Base-by-base conservation (phyloP, 2,113 vertebrate species). In the Marcusenius ussheri region DNA sequence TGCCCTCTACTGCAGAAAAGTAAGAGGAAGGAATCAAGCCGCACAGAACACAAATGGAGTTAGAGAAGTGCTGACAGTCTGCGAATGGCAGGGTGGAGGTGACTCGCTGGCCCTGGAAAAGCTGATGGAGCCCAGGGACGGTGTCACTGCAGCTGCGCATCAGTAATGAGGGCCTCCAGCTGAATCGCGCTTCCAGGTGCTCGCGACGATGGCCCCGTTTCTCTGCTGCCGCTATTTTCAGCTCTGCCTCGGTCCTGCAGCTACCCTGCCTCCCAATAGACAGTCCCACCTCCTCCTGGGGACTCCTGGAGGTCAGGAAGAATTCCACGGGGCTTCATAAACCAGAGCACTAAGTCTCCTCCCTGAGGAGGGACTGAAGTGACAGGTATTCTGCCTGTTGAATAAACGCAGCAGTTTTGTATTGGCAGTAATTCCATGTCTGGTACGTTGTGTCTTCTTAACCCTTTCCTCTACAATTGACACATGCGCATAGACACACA, bases 351-450 rank as follows among this genome's bases (percentile, higher is more conserved):
- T 42, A 58, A 21, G 58, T 15, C 62, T 74, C 42, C 62, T 31
- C 46, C 46, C 62, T 49, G 42, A 74, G 58, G 42, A 42, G 62
- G 15, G 0, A 58, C 45, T 1, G 3, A 13, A 45, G 58, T 74
- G 51, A 58, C 90, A 91, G 88, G 80, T 47, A 11, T 47, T 46
- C 21, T 47, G 80, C 80, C 87, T 91, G 90, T 89, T 92, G 92
- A 62, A 27, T n/a, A 91, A 90, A 92, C 53, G 89, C 88, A 35
- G 66, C 87, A 91, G 91, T 91, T 93, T 91, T 84, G 3, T 77
- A 91, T 90, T 90, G 89, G 90, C 49, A 74, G 88, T 88, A 88
- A 90, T 74, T 88, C 89, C 45, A 66, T 83, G 27, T 47, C 11
- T 80, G 35, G 35, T 27, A 27, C 1, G n/a, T 27, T 66, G n/a